Conservation (phyloP, 2,888 invertebrate genomes). For the Diloba caeruleocephala region DNA sequence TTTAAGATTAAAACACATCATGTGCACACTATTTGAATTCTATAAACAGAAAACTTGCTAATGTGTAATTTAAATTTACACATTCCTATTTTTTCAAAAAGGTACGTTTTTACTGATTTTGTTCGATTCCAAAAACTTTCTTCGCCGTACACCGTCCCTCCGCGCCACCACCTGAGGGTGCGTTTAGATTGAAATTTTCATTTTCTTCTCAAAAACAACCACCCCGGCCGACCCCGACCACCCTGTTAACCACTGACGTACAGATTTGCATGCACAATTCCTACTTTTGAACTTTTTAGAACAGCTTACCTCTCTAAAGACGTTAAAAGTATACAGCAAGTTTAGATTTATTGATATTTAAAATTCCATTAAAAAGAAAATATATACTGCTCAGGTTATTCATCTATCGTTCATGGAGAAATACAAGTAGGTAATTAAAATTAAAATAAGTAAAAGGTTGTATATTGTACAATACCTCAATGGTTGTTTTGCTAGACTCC, state of each 20-base stretch:
- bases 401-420: slow-evolving; percentile 1
- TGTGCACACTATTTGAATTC: no score
- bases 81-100: slow-evolving; percentile 38
- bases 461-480: slow-evolving; percentile 85
- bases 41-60: neutral
- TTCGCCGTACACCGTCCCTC: slow-evolving; percentile 59
- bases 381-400: slow-evolving; percentile 12
- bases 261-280: slow-evolving; percentile 79
- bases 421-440: neutral
- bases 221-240: slow-evolving; percentile 59
- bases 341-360: slow-evolving; percentile 33
- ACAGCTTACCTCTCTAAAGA: slow-evolving; percentile 45
- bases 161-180: slow-evolving; percentile 77
- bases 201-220: slow-evolving; percentile 79
- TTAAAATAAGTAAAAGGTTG: slow-evolving; percentile 24
- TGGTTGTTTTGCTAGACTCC: slow-evolving; percentile 89
- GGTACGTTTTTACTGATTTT: slow-evolving; percentile 35
- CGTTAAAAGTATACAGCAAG: slow-evolving; percentile 35
- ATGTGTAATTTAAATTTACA: neutral
- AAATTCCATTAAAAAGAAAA: slow-evolving; percentile 29
- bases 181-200: slow-evolving; percentile 85
- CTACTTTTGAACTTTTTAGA: slow-evolving; percentile 60
- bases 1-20: no score
- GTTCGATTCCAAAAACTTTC: slow-evolving; percentile 66
- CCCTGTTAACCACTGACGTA: slow-evolving; percentile 66